phyloP scores from a whole-genome alignment of 2,797 vertebrate genomes.

The Carapus acus region DNA sequence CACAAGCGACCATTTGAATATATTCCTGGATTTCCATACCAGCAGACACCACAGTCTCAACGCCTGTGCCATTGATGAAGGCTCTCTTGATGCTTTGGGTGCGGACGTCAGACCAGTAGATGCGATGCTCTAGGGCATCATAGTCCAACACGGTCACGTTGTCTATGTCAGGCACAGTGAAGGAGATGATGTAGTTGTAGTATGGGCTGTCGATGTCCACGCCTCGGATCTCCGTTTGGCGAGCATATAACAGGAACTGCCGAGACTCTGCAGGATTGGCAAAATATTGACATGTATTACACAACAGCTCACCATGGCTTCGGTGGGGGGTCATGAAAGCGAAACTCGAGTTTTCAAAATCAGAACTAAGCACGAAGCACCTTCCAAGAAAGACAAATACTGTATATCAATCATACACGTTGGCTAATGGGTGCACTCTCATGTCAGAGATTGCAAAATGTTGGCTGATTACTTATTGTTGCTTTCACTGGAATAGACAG shows the following conservation, averaged over 20 bases:
- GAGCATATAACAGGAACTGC: conserved; percentile 93
- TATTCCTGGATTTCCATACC: conserved; percentile 65
- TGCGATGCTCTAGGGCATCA: conserved; percentile 86
- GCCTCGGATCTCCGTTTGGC: conserved; percentile 95
- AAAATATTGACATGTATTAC: conserved; percentile 16
- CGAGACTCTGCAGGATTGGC: conserved; percentile 75
- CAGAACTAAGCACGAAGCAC: conserved; percentile 36
- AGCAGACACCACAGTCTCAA: conserved; percentile 91
- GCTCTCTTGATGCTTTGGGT: conserved; percentile 96
- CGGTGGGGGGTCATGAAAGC: background rate
- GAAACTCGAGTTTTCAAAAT: conserved; percentile 7
- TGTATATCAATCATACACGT: conserved; percentile 4
- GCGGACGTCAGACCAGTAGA: conserved; percentile 98
- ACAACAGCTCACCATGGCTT: conserved; percentile 9
- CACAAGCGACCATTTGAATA: no score
- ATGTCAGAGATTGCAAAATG: conserved; percentile 14
- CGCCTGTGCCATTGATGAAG: conserved; percentile 94
- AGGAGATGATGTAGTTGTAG: conserved; percentile 98
- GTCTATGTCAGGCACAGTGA: conserved; percentile 95
- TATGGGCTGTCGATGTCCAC: conserved; percentile 96
- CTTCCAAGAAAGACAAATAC: conserved; percentile 13
- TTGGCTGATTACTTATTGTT: conserved; percentile 26
- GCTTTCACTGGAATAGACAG: conserved; percentile 47
- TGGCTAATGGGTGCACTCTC: conserved; percentile 21
- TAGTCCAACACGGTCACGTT: conserved; percentile 96